phyloP scores from a whole-genome alignment of 2,888 invertebrate genomes.

The Hyposoter didymator region DNA sequence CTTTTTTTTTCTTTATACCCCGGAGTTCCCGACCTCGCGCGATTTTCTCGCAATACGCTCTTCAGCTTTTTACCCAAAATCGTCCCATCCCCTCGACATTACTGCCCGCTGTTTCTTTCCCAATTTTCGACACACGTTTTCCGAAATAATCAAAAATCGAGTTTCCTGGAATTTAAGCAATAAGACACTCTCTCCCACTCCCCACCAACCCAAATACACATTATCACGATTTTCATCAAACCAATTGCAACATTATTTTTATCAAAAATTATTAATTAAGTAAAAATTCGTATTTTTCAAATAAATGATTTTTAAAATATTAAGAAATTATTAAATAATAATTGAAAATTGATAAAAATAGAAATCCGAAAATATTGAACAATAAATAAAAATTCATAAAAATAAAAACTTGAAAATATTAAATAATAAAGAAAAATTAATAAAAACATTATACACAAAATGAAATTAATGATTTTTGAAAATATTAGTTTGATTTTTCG shows the following conservation, averaged over 20 bases:
- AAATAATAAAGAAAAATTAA: too few relatives aligned
- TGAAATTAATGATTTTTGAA: too few relatives aligned
- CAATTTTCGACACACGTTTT: constrained; percentile 40
- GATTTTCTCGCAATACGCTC: not conserved
- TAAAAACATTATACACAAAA: not conserved
- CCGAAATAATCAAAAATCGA: not conserved
- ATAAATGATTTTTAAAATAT: too few relatives aligned
- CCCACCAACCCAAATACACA: not conserved
- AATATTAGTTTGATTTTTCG: too few relatives aligned
- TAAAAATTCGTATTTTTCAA: too few relatives aligned
- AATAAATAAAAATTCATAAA: too few relatives aligned
- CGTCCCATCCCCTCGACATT: constrained; percentile 25
- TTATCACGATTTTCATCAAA: not conserved
- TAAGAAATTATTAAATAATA: too few relatives aligned
- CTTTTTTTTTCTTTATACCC: constrained; percentile 36
- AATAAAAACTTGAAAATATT: too few relatives aligned
- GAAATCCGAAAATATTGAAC: too few relatives aligned
- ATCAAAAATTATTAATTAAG: not conserved
- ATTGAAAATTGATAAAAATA: not conserved
- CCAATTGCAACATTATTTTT: not conserved
- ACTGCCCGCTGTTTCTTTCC: constrained; percentile 42
- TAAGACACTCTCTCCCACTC: not conserved
- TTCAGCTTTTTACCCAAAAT: constrained; percentile 36
- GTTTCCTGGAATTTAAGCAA: not conserved
- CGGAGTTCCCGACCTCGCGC: constrained; percentile 1